phyloP scores from a whole-genome alignment of 1,140 invertebrate genomes.

The Brachionus rotundiformis region DNA sequence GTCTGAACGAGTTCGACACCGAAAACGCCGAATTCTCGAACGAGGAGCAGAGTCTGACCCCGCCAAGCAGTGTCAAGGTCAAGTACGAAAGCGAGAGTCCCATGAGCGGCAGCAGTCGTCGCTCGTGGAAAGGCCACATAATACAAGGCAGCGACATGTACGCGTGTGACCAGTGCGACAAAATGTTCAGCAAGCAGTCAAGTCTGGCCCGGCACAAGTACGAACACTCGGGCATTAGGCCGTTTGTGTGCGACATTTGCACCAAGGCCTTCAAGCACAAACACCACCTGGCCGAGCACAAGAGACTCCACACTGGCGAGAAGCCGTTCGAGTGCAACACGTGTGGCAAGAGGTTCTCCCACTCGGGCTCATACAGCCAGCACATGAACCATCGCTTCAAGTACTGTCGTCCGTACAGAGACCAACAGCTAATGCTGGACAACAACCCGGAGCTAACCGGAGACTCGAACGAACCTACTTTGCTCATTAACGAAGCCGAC shows the following conservation, averaged over 20 bases:
- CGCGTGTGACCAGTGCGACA: constrained; percentile 94
- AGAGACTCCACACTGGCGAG: constrained; percentile 94
- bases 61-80: neutral
- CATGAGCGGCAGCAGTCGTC: neutral
- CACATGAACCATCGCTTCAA: constrained; percentile 97
- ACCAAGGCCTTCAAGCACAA: constrained; percentile 99
- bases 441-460: neutral
- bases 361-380: constrained; percentile 96
- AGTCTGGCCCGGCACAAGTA: constrained; percentile 97
- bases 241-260: constrained; percentile 95
- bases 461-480: neutral
- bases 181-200: constrained; percentile 97
- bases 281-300: constrained; percentile 98
- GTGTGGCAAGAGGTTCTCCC: constrained; percentile 97
- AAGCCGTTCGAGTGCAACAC: constrained; percentile 98
- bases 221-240: constrained; percentile 98
- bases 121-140: constrained; percentile 50
- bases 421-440: constrained; percentile 17
- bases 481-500: neutral
- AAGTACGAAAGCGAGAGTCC: constrained; percentile 10
- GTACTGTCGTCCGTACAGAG: constrained; percentile 60
- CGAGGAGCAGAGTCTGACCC: constrained; percentile 12
- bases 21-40: neutral
- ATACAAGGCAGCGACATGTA: constrained; percentile 50
- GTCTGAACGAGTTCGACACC: neutral